Evolutionary conservation across 2,113 vertebrate species (phyloP).

Genomic region (Entelurus aequoreus): DNA sequence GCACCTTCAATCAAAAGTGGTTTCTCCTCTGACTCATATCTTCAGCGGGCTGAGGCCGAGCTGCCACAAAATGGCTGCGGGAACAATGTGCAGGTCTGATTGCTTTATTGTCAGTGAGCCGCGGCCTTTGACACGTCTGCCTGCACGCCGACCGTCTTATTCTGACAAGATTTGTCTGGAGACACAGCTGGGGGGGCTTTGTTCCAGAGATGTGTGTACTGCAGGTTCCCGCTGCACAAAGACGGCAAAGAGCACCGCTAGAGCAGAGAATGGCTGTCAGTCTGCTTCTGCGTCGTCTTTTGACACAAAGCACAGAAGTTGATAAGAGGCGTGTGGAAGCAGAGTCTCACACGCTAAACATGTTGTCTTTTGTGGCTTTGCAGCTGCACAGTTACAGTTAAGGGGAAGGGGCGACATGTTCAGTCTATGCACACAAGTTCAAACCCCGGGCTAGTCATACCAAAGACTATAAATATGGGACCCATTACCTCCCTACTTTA

Average conservation of each 20-base stretch:
- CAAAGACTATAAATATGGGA: too few relatives aligned
- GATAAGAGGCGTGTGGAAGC: slow-evolving; percentile 47
- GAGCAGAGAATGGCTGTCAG: slow-evolving; percentile 34
- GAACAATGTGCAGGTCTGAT: slow-evolving; percentile 65
- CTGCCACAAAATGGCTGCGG: slow-evolving; percentile 55
- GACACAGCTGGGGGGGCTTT: slow-evolving; percentile 57
- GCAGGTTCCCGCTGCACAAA: slow-evolving; percentile 33
- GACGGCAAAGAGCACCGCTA: slow-evolving; percentile 31
- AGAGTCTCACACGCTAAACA: slow-evolving; percentile 31
- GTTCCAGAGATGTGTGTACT: slow-evolving; percentile 50
- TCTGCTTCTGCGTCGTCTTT: slow-evolving; percentile 32
- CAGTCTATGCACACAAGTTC: too few relatives aligned
- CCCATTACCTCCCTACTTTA: too few relatives aligned
- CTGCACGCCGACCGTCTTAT: slow-evolving; percentile 55
- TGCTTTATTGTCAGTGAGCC: slow-evolving; percentile 65
- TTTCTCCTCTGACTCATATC: slow-evolving; percentile 62
- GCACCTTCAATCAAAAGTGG: slow-evolving; percentile 57
- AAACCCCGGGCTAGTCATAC: too few relatives aligned
- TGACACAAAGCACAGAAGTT: slow-evolving; percentile 45
- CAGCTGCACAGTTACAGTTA: slow-evolving; percentile 16
- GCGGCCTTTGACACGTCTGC: slow-evolving; percentile 63
- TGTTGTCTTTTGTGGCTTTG: slow-evolving; percentile 51
- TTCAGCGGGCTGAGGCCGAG: slow-evolving; percentile 49
- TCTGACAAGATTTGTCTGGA: slow-evolving; percentile 63
- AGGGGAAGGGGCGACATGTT: slow-evolving; percentile 15